phyloP scores from a whole-genome alignment of 1,140 invertebrate species.

The Lepidurus couesii region DNA sequence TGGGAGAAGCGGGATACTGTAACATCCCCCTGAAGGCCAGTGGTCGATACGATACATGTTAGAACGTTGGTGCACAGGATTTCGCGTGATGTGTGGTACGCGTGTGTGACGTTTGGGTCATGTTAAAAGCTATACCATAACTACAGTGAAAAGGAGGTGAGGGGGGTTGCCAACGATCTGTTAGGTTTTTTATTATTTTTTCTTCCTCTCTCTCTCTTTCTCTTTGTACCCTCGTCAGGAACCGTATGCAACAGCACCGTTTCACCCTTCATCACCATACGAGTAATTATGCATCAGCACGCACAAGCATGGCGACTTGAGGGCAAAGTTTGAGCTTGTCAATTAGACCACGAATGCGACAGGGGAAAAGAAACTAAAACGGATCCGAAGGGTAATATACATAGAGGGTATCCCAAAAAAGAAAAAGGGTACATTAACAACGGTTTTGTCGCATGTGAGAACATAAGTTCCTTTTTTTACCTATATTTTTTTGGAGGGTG shows the following conservation, averaged over 20 bases:
- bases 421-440: neutral
- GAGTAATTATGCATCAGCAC: neutral
- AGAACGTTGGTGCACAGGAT: neutral
- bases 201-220: neutral
- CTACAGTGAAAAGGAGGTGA: neutral
- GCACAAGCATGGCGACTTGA: neutral
- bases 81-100: neutral
- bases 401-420: neutral
- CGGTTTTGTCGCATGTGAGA: neutral
- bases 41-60: neutral
- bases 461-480: neutral
- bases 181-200: neutral
- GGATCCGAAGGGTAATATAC: neutral
- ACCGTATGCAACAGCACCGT: neutral
- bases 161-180: neutral
- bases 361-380: neutral
- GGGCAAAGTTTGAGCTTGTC: conserved; percentile 9
- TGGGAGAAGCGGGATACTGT: neutral
- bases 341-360: conserved; percentile 3
- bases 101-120: conserved; percentile 2
- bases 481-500: too few species aligned
- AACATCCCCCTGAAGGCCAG: conserved; percentile 1
- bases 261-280: conserved; percentile 12
- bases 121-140: neutral
- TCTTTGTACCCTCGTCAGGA: neutral